A percentile compares a stretch with the other conserved stretches of the same genome.
Evolutionary conservation across 2,113 vertebrate genomes (phyloP).

Genomic region (Brachypteracias leptosomus): DNA sequence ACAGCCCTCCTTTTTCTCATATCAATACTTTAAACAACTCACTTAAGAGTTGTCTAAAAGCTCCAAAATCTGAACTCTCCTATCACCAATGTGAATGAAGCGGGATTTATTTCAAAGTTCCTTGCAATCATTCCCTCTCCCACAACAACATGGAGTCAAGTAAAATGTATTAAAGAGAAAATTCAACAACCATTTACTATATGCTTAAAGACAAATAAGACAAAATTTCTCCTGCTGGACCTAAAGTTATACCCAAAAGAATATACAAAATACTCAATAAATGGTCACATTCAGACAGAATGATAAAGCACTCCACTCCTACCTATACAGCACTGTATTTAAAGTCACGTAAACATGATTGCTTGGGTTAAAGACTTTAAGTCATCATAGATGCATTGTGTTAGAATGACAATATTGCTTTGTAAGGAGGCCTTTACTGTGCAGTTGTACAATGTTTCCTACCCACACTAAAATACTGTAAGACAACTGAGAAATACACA

Average conservation of each 20-base stretch:
- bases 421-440: constrained; percentile 2
- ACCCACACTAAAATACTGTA: neutral
- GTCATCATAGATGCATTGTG: neutral
- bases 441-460: neutral
- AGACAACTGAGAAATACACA: constrained; percentile 20
- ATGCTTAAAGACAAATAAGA: neutral
- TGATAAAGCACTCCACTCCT: neutral
- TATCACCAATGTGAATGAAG: neutral
- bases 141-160: neutral
- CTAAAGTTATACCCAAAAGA: neutral
- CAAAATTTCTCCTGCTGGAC: neutral
- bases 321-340: neutral
- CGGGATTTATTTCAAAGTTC: neutral
- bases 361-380: neutral
- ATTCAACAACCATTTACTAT: neutral
- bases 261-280: neutral
- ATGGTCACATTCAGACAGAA: neutral
- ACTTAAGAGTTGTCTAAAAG: neutral
- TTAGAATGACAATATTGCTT: neutral
- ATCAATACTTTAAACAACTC: neutral
- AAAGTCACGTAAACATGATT: neutral
- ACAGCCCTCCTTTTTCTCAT: neutral
- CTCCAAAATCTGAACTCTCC: neutral
- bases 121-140: neutral
- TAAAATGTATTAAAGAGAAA: neutral